These are phyloP conservation scores for Lasioglossum villosulum DNA, from an alignment of 2,888 invertebrate genomes.

Conservation along the genomic window DNA sequence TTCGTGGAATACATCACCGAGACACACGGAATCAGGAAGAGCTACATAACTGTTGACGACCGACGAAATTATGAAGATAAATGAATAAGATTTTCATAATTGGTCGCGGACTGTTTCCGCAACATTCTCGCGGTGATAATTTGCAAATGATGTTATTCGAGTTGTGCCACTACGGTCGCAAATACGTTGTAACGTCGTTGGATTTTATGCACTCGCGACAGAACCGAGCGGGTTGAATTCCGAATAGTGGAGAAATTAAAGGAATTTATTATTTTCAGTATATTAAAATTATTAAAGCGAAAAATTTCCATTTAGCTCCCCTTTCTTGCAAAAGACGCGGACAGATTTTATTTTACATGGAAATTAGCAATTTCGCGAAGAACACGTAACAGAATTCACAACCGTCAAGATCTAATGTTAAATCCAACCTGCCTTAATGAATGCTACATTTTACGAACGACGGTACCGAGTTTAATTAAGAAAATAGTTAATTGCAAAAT, in stretches of 20 bases:
- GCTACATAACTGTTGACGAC: not conserved
- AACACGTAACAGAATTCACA: not conserved
- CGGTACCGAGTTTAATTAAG: not conserved
- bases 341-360: not conserved
- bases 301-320: not conserved
- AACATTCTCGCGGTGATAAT: not conserved
- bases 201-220: not conserved
- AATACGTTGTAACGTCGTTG: not conserved
- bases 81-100: conserved; percentile 8
- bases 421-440: too few species aligned
- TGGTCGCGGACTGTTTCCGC: not conserved
- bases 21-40: not conserved
- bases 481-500: not conserved
- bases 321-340: not conserved
- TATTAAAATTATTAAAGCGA: not conserved
- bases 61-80: not conserved
- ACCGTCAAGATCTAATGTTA: not conserved
- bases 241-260: not conserved
- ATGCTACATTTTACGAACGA: not conserved
- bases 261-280: not conserved
- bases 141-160: not conserved
- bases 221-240: not conserved
- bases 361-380: not conserved
- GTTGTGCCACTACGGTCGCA: not conserved
- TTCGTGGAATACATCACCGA: not conserved